Conservation (phyloP, 2,113 vertebrate species). For the Eretmochelys imbricata region DNA sequence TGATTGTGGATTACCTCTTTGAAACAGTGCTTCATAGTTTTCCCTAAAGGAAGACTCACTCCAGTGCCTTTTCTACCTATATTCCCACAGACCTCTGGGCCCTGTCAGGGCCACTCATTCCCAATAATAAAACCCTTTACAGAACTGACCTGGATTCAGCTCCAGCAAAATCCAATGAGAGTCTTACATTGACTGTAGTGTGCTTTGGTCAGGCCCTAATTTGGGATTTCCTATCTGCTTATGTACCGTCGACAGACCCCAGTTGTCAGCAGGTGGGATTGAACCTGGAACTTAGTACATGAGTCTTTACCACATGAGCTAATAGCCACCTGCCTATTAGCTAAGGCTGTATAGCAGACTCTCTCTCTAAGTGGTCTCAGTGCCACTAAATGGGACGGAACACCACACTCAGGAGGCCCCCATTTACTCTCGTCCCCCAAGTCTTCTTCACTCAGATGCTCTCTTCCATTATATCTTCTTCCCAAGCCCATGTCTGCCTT, state of each 20-base stretch:
- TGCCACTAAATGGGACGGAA: no score
- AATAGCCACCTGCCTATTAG: no score
- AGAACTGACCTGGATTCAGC: neutral
- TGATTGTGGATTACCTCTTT: accelerated
- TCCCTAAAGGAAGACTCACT: accelerated
- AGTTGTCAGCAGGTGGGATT: no score
- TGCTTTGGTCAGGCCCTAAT: neutral
- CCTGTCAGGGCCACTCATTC: neutral
- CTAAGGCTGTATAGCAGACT: no score
- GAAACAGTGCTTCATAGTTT: neutral
- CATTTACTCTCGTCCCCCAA: neutral
- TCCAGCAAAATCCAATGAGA: neutral
- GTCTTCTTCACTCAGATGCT: neutral
- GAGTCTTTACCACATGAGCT: no score
- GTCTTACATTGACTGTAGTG: neutral
- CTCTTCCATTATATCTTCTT: accelerated
- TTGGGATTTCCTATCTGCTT: neutral
- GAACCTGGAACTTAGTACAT: no score
- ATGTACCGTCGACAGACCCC: no score
- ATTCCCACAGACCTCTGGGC: neutral
- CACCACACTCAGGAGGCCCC: no score
- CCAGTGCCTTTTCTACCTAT: neutral
- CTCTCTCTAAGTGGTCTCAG: no score
- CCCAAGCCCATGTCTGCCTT: accelerated
- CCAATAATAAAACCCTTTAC: neutral